Percentiles rank a stretch among this genome's conserved stretches.
These are phyloP conservation scores for Sebastes taczanowskii DNA, from an alignment of 2,797 vertebrate genomes.

Conservation along the genomic window DNA sequence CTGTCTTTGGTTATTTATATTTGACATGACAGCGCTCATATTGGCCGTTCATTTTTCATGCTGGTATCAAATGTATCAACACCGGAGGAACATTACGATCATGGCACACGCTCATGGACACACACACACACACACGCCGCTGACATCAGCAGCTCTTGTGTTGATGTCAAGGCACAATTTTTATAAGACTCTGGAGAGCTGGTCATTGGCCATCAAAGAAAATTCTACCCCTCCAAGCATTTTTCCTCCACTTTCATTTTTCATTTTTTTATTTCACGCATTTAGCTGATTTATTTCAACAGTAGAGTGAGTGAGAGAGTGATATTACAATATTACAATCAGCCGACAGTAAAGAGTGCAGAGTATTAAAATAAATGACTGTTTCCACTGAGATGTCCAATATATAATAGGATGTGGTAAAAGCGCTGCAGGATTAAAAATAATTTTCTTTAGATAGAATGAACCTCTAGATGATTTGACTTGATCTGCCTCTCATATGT, in stretches of 20 bases:
- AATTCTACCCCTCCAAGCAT: background rate
- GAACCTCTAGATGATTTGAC: background rate
- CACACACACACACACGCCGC: background rate
- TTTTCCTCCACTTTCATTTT: background rate
- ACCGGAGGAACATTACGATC: background rate
- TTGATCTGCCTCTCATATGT: background rate
- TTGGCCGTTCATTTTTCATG: conserved; percentile 27
- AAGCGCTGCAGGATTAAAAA: background rate
- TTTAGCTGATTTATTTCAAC: conserved; percentile 1
- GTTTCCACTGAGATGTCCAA: background rate
- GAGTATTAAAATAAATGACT: background rate
- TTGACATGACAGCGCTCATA: conserved; percentile 23
- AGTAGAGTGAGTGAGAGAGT: no score
- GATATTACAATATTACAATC: background rate
- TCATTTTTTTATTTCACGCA: background rate
- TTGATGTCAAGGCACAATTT: conserved; percentile 13
- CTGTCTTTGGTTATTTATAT: conserved; percentile 34
- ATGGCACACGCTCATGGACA: background rate
- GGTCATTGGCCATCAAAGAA: conserved; percentile 5
- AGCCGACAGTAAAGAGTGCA: background rate
- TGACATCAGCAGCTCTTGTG: conserved; percentile 33
- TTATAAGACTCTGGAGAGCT: conserved; percentile 14
- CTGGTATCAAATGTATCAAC: conserved; percentile 17
- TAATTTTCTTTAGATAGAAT: background rate
- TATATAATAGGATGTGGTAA: background rate